Conservation (phyloP, 2,888 invertebrate genomes). For the Belgica antarctica region DNA sequence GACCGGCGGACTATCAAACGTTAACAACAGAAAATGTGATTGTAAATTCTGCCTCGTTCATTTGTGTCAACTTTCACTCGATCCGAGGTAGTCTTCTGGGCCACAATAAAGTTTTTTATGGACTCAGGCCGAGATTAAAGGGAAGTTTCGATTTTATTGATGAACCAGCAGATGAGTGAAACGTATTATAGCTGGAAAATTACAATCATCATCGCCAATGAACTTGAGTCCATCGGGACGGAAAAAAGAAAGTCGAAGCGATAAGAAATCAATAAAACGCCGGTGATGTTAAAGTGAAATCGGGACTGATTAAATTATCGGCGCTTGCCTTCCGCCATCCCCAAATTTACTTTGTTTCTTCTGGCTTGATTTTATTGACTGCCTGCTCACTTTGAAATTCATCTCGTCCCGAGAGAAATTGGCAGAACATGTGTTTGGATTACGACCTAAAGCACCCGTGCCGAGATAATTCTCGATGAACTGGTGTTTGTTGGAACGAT, state of each 20-base stretch:
- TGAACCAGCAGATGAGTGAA: background rate
- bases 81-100: too few relatives aligned
- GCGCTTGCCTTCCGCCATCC: background rate
- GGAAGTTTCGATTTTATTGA: constrained; percentile 6
- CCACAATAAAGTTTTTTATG: background rate
- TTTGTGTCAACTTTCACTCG: too few relatives aligned
- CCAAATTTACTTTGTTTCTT: background rate
- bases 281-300: background rate
- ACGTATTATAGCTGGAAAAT: background rate
- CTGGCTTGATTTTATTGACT: too few relatives aligned
- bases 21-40: too few relatives aligned
- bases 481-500: too few relatives aligned
- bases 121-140: background rate
- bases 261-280: background rate
- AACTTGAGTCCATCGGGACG: background rate
- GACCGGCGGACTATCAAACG: too few relatives aligned
- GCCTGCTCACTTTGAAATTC: too few relatives aligned
- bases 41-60: too few relatives aligned
- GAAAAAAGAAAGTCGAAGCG: background rate
- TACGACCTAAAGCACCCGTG: too few relatives aligned
- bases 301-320: background rate
- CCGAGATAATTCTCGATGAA: too few relatives aligned
- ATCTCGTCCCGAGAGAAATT: too few relatives aligned
- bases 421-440: too few relatives aligned
- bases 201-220: background rate